Evolutionary conservation across 2,797 vertebrate species (phyloP).

Genomic region (Salarias fasciatus): DNA sequence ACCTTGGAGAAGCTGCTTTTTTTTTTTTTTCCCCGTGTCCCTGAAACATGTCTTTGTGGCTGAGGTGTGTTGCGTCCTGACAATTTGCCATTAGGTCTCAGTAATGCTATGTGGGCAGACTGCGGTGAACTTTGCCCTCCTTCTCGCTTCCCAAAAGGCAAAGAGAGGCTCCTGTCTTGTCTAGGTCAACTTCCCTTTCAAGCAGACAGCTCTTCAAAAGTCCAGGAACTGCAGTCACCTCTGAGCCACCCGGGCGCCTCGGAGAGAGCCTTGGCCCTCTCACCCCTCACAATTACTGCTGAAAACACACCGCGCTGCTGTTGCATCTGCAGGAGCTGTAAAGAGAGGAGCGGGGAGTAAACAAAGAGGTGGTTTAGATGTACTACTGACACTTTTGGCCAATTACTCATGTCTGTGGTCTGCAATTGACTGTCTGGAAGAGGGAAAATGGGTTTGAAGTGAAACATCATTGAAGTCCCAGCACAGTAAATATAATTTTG

Average conservation of each 20-base stretch:
- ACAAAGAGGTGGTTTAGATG: conserved; percentile 64
- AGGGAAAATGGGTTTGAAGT: conserved; percentile 56
- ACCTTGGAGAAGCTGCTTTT: conserved; percentile 48
- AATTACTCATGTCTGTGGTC: conserved; percentile 73
- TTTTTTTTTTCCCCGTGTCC: conserved; percentile 35
- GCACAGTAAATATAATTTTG: conserved; percentile 42
- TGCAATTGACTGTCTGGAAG: conserved; percentile 58
- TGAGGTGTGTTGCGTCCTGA: conserved; percentile 61
- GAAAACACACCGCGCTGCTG: conserved; percentile 37
- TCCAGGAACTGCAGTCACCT: conserved; percentile 68
- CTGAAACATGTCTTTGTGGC: conserved; percentile 65
- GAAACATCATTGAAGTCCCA: conserved; percentile 54
- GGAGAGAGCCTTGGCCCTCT: conserved; percentile 47
- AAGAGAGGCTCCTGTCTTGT: conserved; percentile 59
- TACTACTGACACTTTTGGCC: conserved; percentile 71
- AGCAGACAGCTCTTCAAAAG: conserved; percentile 66
- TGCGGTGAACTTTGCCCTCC: conserved; percentile 62
- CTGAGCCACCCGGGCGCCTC: conserved; percentile 50
- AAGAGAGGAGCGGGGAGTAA: conserved; percentile 51
- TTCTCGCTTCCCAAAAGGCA: conserved; percentile 69
- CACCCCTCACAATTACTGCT: conserved; percentile 66
- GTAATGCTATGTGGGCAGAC: conserved; percentile 61
- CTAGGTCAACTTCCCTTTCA: conserved; percentile 77
- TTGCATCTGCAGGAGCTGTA: conserved; percentile 55
- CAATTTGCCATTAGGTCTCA: conserved; percentile 73